phyloP scores from a whole-genome alignment of 2,888 invertebrate species.

The Meteorus colon region DNA sequence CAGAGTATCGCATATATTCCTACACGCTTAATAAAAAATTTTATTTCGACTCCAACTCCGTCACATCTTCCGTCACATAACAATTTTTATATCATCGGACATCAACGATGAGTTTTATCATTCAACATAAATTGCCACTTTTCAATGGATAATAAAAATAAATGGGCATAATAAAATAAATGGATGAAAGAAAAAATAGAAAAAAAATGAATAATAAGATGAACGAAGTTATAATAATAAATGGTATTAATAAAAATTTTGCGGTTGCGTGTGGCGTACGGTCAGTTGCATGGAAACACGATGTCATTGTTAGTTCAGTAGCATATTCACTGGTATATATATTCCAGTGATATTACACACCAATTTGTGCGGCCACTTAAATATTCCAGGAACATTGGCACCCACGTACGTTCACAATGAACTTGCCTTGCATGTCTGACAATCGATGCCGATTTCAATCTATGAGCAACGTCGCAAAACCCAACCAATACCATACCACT shows the following conservation, averaged over 20 bases:
- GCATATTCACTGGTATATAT: conserved; percentile 9
- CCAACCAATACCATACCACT: not conserved
- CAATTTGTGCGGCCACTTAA: conserved; percentile 20
- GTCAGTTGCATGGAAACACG: conserved; percentile 45
- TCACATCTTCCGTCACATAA: not conserved
- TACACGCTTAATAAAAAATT: not conserved
- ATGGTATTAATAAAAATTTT: conserved; percentile 32
- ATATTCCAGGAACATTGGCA: conserved; percentile 23
- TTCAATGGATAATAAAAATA: conserved; percentile 7
- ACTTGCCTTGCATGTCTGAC: conserved; percentile 3
- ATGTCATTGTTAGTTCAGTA: conserved; percentile 15
- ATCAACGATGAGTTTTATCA: conserved; percentile 5
- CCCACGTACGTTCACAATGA: not conserved
- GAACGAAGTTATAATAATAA: conserved; percentile 9
- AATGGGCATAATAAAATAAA: not conserved
- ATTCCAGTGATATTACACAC: conserved; percentile 13
- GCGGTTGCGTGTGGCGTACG: conserved; percentile 48
- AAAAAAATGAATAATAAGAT: not conserved
- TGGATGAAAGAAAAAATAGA: not conserved
- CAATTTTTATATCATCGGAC: not conserved
- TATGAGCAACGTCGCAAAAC: not conserved
- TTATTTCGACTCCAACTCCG: not conserved
- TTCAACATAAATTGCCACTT: conserved; percentile 1
- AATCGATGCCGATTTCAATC: conserved; percentile 9
- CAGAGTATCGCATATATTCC: not conserved